A percentile compares a stretch with the other conserved stretches of the same genome.
These are phyloP conservation scores for Micronycteris hirsuta DNA, from an alignment of 2,113 vertebrate species.

Conservation along the genomic window DNA sequence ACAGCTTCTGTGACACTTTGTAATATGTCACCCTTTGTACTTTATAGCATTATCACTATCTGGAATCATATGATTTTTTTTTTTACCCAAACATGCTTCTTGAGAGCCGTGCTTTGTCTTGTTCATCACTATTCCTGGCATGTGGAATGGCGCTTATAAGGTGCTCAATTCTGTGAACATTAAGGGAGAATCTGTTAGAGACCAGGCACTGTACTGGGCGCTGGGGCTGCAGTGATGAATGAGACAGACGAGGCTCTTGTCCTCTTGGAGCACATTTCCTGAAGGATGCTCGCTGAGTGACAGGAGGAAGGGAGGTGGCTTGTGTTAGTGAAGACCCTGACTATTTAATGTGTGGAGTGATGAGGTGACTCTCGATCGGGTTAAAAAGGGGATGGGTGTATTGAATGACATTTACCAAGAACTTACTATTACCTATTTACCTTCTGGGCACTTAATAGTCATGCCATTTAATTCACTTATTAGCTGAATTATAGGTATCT, in stretches of 20 bases:
- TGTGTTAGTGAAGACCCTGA: not conserved
- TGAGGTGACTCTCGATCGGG: not conserved
- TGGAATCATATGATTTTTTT: not conserved
- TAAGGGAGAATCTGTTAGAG: not conserved
- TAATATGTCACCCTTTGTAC: not conserved
- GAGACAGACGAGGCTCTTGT: not conserved
- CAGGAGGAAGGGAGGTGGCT: not conserved
- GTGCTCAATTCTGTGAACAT: not conserved
- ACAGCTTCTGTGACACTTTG: not conserved
- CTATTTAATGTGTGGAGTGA: not conserved
- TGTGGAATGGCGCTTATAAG: not conserved
- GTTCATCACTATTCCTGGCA: not conserved
- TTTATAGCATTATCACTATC: not conserved
- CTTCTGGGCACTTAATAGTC: not conserved
- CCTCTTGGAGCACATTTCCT: not conserved
- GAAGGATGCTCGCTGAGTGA: not conserved
- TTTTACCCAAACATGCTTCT: not conserved
- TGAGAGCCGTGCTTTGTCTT: not conserved
- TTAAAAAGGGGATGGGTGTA: not conserved
- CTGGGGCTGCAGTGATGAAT: not conserved
- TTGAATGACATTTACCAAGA: not conserved
- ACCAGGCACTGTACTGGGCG: not conserved
- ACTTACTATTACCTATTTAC: not conserved
- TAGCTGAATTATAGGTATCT: not conserved
- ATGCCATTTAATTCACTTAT: not conserved